Evolutionary conservation across 2,888 invertebrate species (phyloP).

Genomic region (Neoascia interrupta): DNA sequence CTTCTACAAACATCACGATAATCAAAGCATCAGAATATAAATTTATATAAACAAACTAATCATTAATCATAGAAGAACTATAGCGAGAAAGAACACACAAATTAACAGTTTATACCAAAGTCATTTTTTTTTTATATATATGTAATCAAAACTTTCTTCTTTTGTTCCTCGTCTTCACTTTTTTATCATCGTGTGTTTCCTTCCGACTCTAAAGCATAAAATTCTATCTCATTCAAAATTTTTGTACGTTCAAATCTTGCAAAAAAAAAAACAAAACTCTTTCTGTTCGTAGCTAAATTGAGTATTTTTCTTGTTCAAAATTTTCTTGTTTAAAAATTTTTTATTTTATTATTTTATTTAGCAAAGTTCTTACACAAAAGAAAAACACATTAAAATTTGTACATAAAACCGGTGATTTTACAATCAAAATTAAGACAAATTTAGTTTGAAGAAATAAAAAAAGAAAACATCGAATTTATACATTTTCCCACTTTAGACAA

Average conservation of each 20-base stretch:
- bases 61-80: slow-evolving; percentile 42
- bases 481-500: slow-evolving; percentile 2
- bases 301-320: slow-evolving; percentile 10
- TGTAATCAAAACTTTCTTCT: slow-evolving; percentile 19
- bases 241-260: slow-evolving; percentile 5
- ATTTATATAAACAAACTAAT: slow-evolving; percentile 24
- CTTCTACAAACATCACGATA: slow-evolving; percentile 74
- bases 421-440: slow-evolving; percentile 46
- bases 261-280: slow-evolving; percentile 7
- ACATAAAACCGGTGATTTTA: slow-evolving; percentile 50
- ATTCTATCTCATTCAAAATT: slow-evolving; percentile 46
- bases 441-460: too few relatives aligned
- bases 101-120: slow-evolving; percentile 28
- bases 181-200: slow-evolving; percentile 42
- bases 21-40: slow-evolving; percentile 53
- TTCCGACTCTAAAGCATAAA: slow-evolving; percentile 22
- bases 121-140: slow-evolving; percentile 7
- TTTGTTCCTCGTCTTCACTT: slow-evolving; percentile 34
- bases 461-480: slow-evolving; percentile 56
- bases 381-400: slow-evolving; percentile 42
- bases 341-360: slow-evolving; percentile 75
- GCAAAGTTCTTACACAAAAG: slow-evolving; percentile 54
- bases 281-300: slow-evolving; percentile 40
- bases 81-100: slow-evolving; percentile 62
- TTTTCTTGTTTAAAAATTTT: slow-evolving; percentile 71